Conservation (phyloP, 2,797 vertebrate species). For the Euthynnus affinis region DNA sequence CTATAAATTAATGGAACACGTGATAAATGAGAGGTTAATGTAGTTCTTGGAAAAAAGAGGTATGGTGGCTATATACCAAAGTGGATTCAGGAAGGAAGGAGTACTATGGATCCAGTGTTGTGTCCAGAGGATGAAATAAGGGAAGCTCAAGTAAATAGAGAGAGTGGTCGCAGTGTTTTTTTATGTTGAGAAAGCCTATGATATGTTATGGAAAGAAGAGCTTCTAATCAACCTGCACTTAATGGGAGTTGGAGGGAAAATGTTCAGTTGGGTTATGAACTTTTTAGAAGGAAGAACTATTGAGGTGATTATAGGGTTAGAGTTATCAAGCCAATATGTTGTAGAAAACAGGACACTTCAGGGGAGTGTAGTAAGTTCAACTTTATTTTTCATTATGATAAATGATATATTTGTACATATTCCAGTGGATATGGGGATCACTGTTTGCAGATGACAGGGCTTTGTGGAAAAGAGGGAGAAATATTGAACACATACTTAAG, state of each 20-base stretch:
- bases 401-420: conserved; percentile 5
- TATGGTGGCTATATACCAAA: not conserved
- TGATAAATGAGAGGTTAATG: not conserved
- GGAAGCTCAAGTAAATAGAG: not conserved
- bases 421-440: not conserved
- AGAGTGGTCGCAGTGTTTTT: not conserved
- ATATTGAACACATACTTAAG: not conserved
- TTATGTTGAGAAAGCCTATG: not conserved
- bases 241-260: not conserved
- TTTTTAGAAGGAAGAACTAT: conserved; percentile 6
- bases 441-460: not conserved
- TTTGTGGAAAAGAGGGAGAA: no score
- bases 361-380: conserved; percentile 3
- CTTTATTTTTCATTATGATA: conserved; percentile 13
- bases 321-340: not conserved
- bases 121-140: conserved; percentile 7
- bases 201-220: not conserved
- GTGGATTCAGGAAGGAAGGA: not conserved
- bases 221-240: not conserved
- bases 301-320: not conserved
- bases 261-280: conserved; percentile 3
- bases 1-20: no score
- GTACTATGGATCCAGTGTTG: conserved; percentile 4
- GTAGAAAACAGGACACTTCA: conserved; percentile 13
- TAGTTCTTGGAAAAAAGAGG: conserved; percentile 3